Evolutionary conservation across 2,888 invertebrate species (phyloP).

Genomic region (Stenotaenia linearis): DNA sequence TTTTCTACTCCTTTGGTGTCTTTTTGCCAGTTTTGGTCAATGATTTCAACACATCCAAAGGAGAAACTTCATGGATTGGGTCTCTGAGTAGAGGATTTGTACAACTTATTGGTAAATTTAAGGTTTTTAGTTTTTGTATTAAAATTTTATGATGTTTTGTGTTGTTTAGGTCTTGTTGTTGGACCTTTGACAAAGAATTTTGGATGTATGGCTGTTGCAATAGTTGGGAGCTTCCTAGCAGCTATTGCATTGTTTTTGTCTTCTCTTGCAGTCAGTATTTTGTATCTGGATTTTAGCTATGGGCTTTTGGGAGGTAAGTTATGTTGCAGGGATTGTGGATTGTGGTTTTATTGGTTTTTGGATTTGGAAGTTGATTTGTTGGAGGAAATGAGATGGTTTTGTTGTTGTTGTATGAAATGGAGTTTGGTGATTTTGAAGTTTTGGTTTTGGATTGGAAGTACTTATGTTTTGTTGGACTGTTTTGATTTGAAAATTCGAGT

Average conservation of each 20-base stretch:
- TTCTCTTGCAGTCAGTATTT: neutral
- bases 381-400: too few species aligned
- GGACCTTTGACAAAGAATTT: slow-evolving; percentile 4
- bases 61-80: slow-evolving; percentile 17
- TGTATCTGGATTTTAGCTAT: slow-evolving; percentile 22
- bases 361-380: too few species aligned
- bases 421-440: too few species aligned
- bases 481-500: too few species aligned
- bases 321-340: neutral
- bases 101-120: slow-evolving; percentile 17
- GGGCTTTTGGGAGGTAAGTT: slow-evolving; percentile 3
- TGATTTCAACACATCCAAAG: neutral
- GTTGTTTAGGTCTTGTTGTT: neutral
- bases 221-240: neutral
- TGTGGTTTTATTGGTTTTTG: neutral
- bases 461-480: too few species aligned
- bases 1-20: slow-evolving; percentile 21
- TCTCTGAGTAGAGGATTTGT: slow-evolving; percentile 2
- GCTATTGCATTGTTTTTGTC: neutral
- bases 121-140: neutral
- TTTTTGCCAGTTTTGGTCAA: neutral
- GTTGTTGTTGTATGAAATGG: too few species aligned
- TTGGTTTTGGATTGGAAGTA: too few species aligned
- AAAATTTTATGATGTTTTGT: neutral
- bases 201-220: neutral